Percentiles rank a stretch among this genome's conserved stretches.
Conservation (phyloP, 2,888 invertebrate genomes). For the Agrotis exclamationis region DNA sequence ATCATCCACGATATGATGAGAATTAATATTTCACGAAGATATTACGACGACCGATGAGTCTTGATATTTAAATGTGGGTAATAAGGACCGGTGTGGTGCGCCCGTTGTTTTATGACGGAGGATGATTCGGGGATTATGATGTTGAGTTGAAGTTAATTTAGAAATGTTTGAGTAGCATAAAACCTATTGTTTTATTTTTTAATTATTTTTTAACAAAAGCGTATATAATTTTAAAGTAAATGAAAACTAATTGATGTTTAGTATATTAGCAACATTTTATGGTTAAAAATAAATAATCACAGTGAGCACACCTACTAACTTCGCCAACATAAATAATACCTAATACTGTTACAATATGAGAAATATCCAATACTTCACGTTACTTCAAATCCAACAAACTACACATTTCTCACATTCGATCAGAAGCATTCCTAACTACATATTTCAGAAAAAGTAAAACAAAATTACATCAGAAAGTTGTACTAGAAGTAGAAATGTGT, state of each 20-base stretch:
- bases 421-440: slow-evolving; percentile 42
- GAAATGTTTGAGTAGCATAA: not conserved
- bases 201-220: not conserved
- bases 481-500: slow-evolving; percentile 65
- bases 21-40: slow-evolving; percentile 86
- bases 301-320: not conserved
- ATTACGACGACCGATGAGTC: slow-evolving; percentile 70
- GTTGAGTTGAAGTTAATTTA: not conserved
- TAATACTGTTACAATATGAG: not conserved
- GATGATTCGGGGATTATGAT: not conserved
- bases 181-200: too few relatives aligned
- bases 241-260: too few relatives aligned
- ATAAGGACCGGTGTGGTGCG: slow-evolving; percentile 14
- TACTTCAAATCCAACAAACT: slow-evolving; percentile 10
- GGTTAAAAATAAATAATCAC: too few relatives aligned
- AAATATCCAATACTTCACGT: slow-evolving; percentile 6
- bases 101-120: slow-evolving; percentile 17
- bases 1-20: slow-evolving; percentile 85
- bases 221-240: too few relatives aligned
- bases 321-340: not conserved
- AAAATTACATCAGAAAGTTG: slow-evolving; percentile 62
- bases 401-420: slow-evolving; percentile 35
- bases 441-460: slow-evolving; percentile 53
- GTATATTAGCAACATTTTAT: too few relatives aligned
- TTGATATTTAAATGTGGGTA: slow-evolving; percentile 71